These are phyloP conservation scores for Scortum barcoo DNA, from an alignment of 2,113 vertebrate species.

Conservation along the genomic window DNA sequence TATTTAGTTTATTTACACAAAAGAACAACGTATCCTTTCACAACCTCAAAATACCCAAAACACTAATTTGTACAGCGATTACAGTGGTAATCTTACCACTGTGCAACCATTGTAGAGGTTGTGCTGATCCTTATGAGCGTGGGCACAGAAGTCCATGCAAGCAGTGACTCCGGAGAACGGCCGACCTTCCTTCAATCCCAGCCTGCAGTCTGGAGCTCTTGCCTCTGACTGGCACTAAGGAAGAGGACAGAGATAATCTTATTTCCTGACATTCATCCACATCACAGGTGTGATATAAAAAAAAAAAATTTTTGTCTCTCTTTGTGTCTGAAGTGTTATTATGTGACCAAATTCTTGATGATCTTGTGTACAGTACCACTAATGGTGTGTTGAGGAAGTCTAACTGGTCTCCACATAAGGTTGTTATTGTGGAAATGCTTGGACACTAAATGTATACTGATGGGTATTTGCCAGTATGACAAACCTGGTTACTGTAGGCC, in stretches of 20 bases:
- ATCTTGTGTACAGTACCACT: neutral
- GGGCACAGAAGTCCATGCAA: conserved; percentile 99
- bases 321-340: neutral
- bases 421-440: neutral
- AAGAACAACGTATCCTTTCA: neutral
- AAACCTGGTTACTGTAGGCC: conserved; percentile 97
- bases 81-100: conserved; percentile 91
- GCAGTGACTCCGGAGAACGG: conserved; percentile 98
- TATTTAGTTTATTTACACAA: neutral
- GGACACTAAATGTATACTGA: neutral
- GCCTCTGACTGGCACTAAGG: conserved; percentile 90
- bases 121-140: conserved; percentile 99
- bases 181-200: conserved; percentile 94
- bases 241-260: conserved; percentile 3
- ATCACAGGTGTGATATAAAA: neutral
- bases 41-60: neutral
- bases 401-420: neutral
- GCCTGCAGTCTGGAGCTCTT: conserved; percentile 91
- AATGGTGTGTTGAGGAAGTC: neutral
- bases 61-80: neutral
- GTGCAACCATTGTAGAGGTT: conserved; percentile 99
- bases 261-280: neutral
- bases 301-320: neutral
- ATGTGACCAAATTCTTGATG: neutral
- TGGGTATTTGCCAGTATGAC: neutral